Evolutionary conservation across 2,888 invertebrate genomes (phyloP).

Genomic region (Dicranocentrus wangi): DNA sequence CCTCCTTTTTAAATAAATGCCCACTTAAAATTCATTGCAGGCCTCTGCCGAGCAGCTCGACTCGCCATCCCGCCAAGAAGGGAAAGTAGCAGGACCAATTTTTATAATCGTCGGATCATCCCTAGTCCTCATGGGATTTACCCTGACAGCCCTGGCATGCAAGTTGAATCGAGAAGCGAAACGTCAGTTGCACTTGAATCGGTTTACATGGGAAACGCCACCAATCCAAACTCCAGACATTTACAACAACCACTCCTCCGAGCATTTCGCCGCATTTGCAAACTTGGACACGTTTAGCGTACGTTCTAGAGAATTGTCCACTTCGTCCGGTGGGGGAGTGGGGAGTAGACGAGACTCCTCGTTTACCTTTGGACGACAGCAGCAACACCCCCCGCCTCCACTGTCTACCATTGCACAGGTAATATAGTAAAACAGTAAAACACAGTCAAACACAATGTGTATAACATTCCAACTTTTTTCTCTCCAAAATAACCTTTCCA

Average conservation of each 20-base stretch:
- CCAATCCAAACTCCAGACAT: constrained; percentile 62
- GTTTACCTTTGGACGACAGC: constrained; percentile 47
- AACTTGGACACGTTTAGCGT: constrained; percentile 49
- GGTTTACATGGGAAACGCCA: constrained; percentile 67
- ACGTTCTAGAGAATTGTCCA: constrained; percentile 41
- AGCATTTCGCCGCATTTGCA: constrained; percentile 64
- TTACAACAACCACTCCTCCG: constrained; percentile 39
- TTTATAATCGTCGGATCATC: constrained; percentile 68
- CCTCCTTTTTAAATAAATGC: too few relatives aligned
- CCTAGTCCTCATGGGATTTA: constrained; percentile 65
- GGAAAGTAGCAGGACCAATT: constrained; percentile 70
- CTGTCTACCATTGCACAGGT: constrained; percentile 71
- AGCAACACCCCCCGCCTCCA: constrained; percentile 63
- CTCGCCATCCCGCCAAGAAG: constrained; percentile 65
- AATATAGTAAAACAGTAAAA: neutral
- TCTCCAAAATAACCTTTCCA: too few relatives aligned
- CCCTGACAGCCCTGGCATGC: constrained; percentile 64
- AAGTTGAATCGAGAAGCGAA: constrained; percentile 70
- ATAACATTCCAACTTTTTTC: too few relatives aligned
- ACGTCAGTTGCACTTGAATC: constrained; percentile 59
- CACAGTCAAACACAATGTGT: neutral
- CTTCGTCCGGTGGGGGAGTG: constrained; percentile 46
- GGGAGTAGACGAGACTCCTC: constrained; percentile 40
- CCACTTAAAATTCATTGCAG: constrained; percentile 19
- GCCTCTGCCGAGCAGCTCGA: constrained; percentile 46